Conservation (phyloP, 2,113 vertebrate genomes). For the Burhinus bistriatus region DNA sequence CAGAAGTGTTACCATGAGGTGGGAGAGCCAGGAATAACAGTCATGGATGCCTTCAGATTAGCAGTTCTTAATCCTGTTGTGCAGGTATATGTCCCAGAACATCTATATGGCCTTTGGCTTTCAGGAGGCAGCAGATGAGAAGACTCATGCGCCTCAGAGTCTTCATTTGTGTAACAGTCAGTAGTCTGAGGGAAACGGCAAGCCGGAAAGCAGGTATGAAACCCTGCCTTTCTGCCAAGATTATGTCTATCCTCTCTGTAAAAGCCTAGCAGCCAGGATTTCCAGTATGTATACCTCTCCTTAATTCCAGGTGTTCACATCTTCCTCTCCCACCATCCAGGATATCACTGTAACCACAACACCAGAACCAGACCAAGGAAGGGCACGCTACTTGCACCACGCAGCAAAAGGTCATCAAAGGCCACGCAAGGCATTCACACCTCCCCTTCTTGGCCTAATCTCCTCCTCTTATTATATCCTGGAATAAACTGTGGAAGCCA, state of each 20-base stretch:
- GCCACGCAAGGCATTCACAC: neutral
- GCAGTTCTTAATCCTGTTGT: neutral
- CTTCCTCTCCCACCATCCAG: neutral
- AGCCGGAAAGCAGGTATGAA: neutral
- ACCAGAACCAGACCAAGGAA: neutral
- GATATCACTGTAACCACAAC: neutral
- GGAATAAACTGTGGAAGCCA: neutral
- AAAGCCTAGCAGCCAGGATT: neutral
- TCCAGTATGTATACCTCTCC: neutral
- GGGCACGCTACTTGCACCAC: too few relatives aligned
- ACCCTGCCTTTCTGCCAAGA: neutral
- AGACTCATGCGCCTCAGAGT: neutral
- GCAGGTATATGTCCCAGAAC: neutral
- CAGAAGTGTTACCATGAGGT: neutral
- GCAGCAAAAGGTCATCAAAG: neutral
- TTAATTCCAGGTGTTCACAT: neutral
- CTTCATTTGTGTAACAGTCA: neutral
- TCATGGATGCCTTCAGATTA: rapidly evolving
- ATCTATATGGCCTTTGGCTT: neutral
- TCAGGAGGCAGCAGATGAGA: neutral
- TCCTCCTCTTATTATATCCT: neutral
- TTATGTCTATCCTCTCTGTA: neutral
- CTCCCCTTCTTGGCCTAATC: neutral
- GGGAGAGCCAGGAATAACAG: neutral
- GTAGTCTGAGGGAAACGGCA: neutral